Base-by-base conservation (phyloP, 2,113 vertebrate species). In the Ancistrus triradiatus region DNA sequence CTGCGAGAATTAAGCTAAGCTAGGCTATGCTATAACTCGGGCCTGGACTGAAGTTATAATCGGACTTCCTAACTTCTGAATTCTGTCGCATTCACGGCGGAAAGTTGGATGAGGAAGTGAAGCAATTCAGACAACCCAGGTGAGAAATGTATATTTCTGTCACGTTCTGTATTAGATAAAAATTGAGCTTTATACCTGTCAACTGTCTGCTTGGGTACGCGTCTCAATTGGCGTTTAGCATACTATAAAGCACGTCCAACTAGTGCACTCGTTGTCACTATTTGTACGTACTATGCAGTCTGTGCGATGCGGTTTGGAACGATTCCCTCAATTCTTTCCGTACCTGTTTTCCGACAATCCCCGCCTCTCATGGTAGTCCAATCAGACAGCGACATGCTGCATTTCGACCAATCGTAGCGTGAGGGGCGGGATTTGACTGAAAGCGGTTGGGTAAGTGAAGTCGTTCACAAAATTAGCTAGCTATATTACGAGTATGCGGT, bases 101-200 rank as follows among this genome's bases (percentile, higher is more conserved):
- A 81, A 46, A 22, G 81, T 83, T 84, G 86, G 81, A 85, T 82
- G 85, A 84, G 79, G 71, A 71, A 76, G 70, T 82, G 68, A 84
- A 56, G 6, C 8, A 15, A 63, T 25, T 1, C 25, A 61, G 38
- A 63, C 58, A 37, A 72, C 73, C 76, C 85, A 85, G 86, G 87
- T 87, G 43, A 69, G 15, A 15, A 14, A 35, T 3, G 1, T 14
- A 15, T 11, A n/a, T 1, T 24, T 7, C 4, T 17, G 13, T 50
- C 0, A 2, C 3, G n/a, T 5, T 21, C 5, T 31, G 7, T 18
- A 5, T 52, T 22, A 24, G 27, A 14, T 38, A 37, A 15, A 6
- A 33, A 31, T 14, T 3, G 25, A 10, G 8, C n/a, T 5, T 6
- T 5, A 13, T 10, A 65, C 2, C 25, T 40, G 2, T 38, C 56